Conservation (phyloP, 2,888 invertebrate species). For the Cotesia congregata region DNA sequence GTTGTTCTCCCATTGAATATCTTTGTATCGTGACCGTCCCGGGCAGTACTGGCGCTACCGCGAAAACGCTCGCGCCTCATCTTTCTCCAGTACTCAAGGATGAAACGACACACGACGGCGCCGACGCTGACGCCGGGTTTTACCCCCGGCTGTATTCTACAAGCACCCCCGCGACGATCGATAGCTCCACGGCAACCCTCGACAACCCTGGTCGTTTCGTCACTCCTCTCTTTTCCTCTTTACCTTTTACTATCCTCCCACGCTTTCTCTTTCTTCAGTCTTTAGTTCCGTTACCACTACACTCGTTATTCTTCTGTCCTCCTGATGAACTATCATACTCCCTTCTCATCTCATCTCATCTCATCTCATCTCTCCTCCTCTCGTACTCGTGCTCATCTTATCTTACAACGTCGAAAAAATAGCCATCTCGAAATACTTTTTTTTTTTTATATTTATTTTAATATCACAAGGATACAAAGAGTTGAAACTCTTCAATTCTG, state of each 20-base stretch:
- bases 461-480: slow-evolving; percentile 35
- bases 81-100: slow-evolving; percentile 36
- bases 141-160: slow-evolving; percentile 56
- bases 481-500: slow-evolving; percentile 37
- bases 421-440: slow-evolving; percentile 9
- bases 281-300: slow-evolving; percentile 37
- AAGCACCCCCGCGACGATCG: slow-evolving; percentile 56
- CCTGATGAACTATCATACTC: slow-evolving; percentile 21
- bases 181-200: slow-evolving; percentile 65
- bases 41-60: slow-evolving; percentile 49
- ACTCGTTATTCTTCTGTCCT: slow-evolving; percentile 25
- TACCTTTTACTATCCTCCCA: slow-evolving; percentile 27
- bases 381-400: not conserved
- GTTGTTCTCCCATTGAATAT: slow-evolving; percentile 18
- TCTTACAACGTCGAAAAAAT: slow-evolving; percentile 22
- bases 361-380: too few species aligned
- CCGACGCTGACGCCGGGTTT: slow-evolving; percentile 54
- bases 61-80: slow-evolving; percentile 43
- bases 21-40: slow-evolving; percentile 40
- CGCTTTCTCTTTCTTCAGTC: slow-evolving; percentile 34
- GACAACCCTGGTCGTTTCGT: slow-evolving; percentile 57
- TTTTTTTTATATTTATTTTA: slow-evolving; percentile 3
- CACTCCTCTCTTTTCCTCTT: slow-evolving; percentile 45
- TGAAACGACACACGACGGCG: slow-evolving; percentile 32
- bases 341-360: not conserved